phyloP scores from a whole-genome alignment of 53 echinoderm and acorn worm genomes.

The Luidia sarsii region DNA sequence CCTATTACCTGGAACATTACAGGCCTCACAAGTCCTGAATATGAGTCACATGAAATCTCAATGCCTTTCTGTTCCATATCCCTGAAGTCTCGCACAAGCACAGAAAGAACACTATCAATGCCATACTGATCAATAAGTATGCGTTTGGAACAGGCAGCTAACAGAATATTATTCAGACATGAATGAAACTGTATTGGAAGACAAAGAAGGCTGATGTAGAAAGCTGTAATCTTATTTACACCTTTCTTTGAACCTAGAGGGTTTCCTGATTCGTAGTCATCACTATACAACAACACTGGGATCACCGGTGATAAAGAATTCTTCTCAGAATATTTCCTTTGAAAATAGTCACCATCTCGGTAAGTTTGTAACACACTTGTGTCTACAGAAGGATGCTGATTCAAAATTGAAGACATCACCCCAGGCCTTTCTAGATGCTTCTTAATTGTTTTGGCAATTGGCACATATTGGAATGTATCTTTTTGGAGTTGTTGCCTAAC shows the following conservation, averaged over 20 bases:
- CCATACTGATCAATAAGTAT: conserved; percentile 47
- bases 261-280: conserved; percentile 53
- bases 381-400: not conserved
- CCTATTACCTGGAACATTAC: conserved; percentile 25
- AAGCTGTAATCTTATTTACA: conserved; percentile 35
- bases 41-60: not conserved
- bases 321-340: not conserved
- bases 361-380: conserved; percentile 17
- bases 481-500: conserved; percentile 15
- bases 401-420: conserved; percentile 38
- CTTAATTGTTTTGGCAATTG: conserved; percentile 27
- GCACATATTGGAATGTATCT: conserved; percentile 24
- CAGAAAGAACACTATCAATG: conserved; percentile 38
- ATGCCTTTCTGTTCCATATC: not conserved
- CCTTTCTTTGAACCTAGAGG: conserved; percentile 49
- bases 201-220: conserved; percentile 19
- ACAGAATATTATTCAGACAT: conserved; percentile 35
- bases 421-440: conserved; percentile 40
- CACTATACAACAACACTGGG: conserved; percentile 48
- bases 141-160: conserved; percentile 47
- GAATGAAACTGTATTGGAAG: not conserved
- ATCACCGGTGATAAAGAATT: conserved; percentile 15
- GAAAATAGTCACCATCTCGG: conserved; percentile 43
- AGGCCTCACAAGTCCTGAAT: conserved; percentile 2
- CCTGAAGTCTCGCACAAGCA: conserved; percentile 39